Conservation (phyloP, 2,797 vertebrate genomes). For the Centropyge bicolor region DNA sequence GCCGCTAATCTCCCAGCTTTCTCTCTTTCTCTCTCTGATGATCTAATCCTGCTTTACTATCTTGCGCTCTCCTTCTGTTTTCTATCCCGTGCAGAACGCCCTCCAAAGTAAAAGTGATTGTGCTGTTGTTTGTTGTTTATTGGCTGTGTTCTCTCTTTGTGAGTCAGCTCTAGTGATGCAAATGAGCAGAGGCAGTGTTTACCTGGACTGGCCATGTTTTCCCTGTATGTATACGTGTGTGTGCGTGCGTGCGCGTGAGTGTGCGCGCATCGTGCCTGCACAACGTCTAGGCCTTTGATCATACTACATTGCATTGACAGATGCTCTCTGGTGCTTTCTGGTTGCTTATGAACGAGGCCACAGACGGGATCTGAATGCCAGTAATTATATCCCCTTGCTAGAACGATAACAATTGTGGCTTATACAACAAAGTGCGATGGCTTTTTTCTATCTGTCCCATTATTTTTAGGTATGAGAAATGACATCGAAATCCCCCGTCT, state of each 20-base stretch:
- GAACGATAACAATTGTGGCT: conserved; percentile 77
- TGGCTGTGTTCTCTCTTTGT: conserved; percentile 76
- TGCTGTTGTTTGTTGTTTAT: conserved; percentile 78
- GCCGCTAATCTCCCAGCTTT: conserved; percentile 56
- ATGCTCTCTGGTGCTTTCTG: conserved; percentile 83
- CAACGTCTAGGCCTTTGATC: conserved; percentile 81
- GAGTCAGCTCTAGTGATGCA: conserved; percentile 80
- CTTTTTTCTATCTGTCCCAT: conserved; percentile 74
- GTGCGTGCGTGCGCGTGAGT: conserved; percentile 7
- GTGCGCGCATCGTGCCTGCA: conserved; percentile 52
- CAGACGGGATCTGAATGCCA: conserved; percentile 79
- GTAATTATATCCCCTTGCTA: conserved; percentile 80
- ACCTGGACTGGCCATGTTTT: conserved; percentile 78
- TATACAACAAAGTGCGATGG: conserved; percentile 74
- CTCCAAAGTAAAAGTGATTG: conserved; percentile 79
- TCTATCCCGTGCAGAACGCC: conserved; percentile 60
- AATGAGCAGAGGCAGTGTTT: conserved; percentile 82
- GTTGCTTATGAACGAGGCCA: conserved; percentile 79
- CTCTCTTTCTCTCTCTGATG: conserved; percentile 53
- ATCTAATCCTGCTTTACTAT: conserved; percentile 68
- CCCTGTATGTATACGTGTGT: conserved; percentile 28
- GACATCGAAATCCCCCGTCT: conserved; percentile 70
- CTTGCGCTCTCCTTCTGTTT: conserved; percentile 62
- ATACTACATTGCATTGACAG: conserved; percentile 82
- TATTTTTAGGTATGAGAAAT: conserved; percentile 81